These are phyloP conservation scores for Saxidomus purpurata DNA, from an alignment of 1,140 invertebrate genomes.

Conservation along the genomic window DNA sequence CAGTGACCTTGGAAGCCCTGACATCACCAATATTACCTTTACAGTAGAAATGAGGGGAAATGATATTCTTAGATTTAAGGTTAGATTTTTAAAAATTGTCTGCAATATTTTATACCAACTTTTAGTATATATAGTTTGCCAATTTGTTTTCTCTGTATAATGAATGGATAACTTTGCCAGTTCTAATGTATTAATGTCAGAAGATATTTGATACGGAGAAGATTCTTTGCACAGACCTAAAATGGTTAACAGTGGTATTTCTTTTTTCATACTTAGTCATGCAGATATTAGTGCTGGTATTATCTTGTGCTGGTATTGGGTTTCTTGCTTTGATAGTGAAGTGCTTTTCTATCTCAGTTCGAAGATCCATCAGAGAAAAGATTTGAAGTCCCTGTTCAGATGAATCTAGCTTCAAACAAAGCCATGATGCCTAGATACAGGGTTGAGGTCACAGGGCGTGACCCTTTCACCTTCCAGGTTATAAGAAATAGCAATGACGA, in stretches of 20 bases:
- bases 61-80: conserved; percentile 73
- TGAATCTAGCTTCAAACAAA: conserved; percentile 66
- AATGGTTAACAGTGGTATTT: too few relatives aligned
- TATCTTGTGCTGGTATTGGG: too few relatives aligned
- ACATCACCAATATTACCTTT: conserved; percentile 66
- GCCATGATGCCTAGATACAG: conserved; percentile 75
- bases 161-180: too few relatives aligned
- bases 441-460: conserved; percentile 72
- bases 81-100: conserved; percentile 40
- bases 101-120: too few relatives aligned
- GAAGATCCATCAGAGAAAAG: conserved; percentile 75
- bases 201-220: too few relatives aligned
- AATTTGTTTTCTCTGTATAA: too few relatives aligned
- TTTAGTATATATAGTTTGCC: too few relatives aligned
- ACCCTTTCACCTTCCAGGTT: conserved; percentile 85
- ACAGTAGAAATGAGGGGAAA: conserved; percentile 71
- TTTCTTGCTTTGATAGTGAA: too few relatives aligned
- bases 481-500: conserved; percentile 79
- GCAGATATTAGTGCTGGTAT: too few relatives aligned
- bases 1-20: conserved; percentile 38
- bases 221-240: too few relatives aligned
- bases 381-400: conserved; percentile 77
- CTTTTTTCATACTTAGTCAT: too few relatives aligned
- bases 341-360: conserved; percentile 71
- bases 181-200: too few relatives aligned